Percentiles rank a stretch among this genome's conserved stretches.
Conservation (phyloP, 2,888 invertebrate genomes). For the Eudemis profundana region DNA sequence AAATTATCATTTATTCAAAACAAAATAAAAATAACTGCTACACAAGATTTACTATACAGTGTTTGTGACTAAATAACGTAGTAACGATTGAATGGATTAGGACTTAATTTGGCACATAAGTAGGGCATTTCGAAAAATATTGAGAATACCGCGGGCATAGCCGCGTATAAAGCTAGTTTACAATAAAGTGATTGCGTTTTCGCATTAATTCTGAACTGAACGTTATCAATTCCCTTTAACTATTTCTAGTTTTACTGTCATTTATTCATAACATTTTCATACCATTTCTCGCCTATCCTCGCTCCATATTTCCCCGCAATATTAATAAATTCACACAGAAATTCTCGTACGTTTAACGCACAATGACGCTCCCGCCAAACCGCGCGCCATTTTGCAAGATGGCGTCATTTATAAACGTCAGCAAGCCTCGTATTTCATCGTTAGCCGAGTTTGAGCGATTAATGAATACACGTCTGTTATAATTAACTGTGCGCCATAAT, state of each 20-base stretch:
- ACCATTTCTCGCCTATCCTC: background rate
- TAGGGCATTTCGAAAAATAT: no score
- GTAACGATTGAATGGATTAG: no score
- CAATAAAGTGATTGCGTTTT: no score
- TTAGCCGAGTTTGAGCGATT: constrained; percentile 41
- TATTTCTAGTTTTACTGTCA: background rate
- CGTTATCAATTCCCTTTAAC: no score
- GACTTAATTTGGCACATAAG: no score
- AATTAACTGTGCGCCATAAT: constrained; percentile 25
- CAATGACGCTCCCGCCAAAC: constrained; percentile 23
- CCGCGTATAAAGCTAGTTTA: no score
- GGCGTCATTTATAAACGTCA: constrained; percentile 49
- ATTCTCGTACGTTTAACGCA: constrained; percentile 18
- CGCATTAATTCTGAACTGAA: no score
- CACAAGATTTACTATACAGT: no score
- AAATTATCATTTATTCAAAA: no score
- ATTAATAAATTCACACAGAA: constrained; percentile 6
- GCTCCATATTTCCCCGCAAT: background rate
- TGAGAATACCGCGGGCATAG: no score
- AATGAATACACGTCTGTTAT: constrained; percentile 36
- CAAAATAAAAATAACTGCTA: no score
- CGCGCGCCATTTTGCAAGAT: constrained; percentile 40
- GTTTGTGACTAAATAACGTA: no score
- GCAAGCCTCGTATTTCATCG: constrained; percentile 48
- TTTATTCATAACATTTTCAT: background rate